Base-by-base conservation (phyloP, 2,797 vertebrate species). In the Anolis apletophallus region DNA sequence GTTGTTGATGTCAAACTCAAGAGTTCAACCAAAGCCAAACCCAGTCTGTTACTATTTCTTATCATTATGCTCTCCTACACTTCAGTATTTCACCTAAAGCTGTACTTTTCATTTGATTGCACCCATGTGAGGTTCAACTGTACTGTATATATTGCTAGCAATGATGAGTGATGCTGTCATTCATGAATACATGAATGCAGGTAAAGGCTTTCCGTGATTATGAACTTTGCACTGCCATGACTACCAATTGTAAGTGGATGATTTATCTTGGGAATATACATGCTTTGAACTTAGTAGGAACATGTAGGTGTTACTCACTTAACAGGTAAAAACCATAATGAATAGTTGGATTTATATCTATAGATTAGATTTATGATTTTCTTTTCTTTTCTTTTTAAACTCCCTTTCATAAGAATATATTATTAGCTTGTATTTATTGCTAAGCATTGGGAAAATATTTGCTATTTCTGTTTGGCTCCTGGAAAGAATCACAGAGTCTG, bases 201-300 rank as follows among this genome's bases (percentile, higher is more conserved):
- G 16, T 19, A 57, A 79, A 79, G 13, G 21, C 2, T 73, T 77
- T 34, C 9, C 13, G 32, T 59, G 32, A 59, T 79, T 36, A 59
- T 34, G 55, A 79, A 81, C 64, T 81, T 34, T 34, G 46, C 6
- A 79, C 69, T 13, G n/a, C n/a, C 11, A 54, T 69, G 50, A 69
- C 64, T 81, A 54, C 64, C 12, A 14, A 6, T 46, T 52, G 36
- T 13, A 81, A 32, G 21, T 54, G 8, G 69, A 81, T 81, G 26
- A 52, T 81, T 69, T 79, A 79, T 79, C 55, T 79, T 69, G 80
- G 36, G 19, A 69, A 32, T n/a, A 81, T 81, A 54, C 10, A 81
- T 54, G 29, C n/a, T 52, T 69, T 54, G 46, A 81, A 32, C 46
- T 29, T 52, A 68, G 16, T 32, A 19, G 29, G 26, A 79, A 59